Evolutionary conservation across 2,888 invertebrate species (phyloP).

Genomic region (Caenorhabditis doughertyi): DNA sequence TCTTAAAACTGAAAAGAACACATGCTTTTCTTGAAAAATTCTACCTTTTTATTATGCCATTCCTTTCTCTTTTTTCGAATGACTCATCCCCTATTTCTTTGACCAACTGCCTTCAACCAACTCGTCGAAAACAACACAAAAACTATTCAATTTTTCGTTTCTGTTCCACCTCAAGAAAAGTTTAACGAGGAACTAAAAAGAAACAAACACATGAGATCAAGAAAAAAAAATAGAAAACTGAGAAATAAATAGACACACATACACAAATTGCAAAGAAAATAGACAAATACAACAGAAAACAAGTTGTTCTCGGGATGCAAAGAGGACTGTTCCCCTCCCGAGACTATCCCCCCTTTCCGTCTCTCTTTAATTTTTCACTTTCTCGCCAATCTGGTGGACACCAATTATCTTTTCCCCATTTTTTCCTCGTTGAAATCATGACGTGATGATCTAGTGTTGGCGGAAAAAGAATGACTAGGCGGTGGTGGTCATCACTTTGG

Average conservation of each 20-base stretch:
- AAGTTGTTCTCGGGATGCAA: constrained; percentile 35
- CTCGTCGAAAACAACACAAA: too few species aligned
- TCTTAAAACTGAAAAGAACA: too few species aligned
- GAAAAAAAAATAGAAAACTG: constrained; percentile 1
- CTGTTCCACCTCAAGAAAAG: constrained; percentile 6
- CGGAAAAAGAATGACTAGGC: not conserved
- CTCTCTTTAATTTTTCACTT: not conserved
- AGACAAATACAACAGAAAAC: constrained; percentile 24
- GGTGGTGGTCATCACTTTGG: constrained; percentile 11
- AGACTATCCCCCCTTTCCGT: constrained; percentile 7
- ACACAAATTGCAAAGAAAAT: constrained; percentile 10
- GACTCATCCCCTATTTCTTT: not conserved
- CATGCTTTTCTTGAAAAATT: too few species aligned
- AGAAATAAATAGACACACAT: constrained; percentile 20
- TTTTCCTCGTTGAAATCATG: too few species aligned
- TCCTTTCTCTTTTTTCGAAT: not conserved
- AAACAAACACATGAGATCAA: not conserved
- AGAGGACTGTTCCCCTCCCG: not conserved
- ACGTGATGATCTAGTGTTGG: not conserved
- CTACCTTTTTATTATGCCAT: too few species aligned
- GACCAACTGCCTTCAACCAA: not conserved
- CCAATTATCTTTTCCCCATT: not conserved
- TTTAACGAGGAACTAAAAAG: not conserved
- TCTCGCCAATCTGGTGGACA: not conserved
- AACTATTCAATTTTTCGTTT: too few species aligned